Conservation (phyloP, 2,797 vertebrate genomes). For the Amphiprion clarkii region DNA sequence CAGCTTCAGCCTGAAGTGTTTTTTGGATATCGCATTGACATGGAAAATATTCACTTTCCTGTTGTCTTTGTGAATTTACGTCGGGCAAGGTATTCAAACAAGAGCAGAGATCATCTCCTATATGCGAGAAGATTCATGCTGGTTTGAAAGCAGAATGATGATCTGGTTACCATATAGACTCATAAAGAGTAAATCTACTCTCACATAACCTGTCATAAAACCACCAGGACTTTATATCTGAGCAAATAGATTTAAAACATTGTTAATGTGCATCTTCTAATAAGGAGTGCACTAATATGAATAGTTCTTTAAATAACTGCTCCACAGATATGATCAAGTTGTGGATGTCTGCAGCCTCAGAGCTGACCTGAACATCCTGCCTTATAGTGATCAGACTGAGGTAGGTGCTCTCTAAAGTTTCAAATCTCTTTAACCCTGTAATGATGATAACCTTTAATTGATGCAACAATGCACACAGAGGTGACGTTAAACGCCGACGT, state of each 20-base stretch:
- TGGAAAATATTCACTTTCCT: too few species aligned
- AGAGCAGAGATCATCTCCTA: not conserved
- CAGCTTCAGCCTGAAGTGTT: too few species aligned
- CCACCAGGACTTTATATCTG: not conserved
- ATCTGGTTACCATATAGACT: not conserved
- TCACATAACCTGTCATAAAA: not conserved
- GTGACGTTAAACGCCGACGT: too few species aligned
- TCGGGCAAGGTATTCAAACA: too few species aligned
- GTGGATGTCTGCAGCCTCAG: slow-evolving; percentile 81
- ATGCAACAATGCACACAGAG: too few species aligned
- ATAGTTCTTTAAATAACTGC: not conserved
- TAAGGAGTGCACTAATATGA: not conserved
- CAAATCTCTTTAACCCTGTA: too few species aligned
- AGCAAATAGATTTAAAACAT: not conserved
- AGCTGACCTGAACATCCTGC: slow-evolving; percentile 83
- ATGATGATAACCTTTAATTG: too few species aligned
- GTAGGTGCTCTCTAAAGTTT: slow-evolving; percentile 61
- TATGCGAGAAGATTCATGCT: not conserved
- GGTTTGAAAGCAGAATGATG: not conserved
- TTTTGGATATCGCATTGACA: too few species aligned
- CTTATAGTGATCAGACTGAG: slow-evolving; percentile 87
- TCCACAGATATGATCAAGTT: slow-evolving; percentile 81
- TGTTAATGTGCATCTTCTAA: not conserved
- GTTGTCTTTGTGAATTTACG: too few species aligned
- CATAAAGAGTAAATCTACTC: not conserved